phyloP scores from a whole-genome alignment of 2,113 vertebrate species.

The Percina caprodes region DNA sequence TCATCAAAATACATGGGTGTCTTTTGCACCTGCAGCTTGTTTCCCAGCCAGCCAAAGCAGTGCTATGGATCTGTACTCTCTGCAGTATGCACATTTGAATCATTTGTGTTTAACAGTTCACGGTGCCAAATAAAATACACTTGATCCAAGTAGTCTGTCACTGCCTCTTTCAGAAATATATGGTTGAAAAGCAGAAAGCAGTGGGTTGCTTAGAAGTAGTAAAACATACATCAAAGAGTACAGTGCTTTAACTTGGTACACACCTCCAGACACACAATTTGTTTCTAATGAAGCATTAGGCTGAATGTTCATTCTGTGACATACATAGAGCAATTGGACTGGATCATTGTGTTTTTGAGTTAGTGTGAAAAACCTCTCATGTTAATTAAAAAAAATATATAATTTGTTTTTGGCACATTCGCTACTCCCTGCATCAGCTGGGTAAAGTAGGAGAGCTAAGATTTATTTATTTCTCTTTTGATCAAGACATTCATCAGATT shows the following conservation, averaged over 20 bases:
- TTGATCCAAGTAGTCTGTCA: conserved; percentile 11
- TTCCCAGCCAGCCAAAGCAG: conserved; percentile 54
- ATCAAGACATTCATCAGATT: background rate
- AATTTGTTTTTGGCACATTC: conserved; percentile 9
- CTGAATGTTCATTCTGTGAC: conserved; percentile 8
- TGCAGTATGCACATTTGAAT: conserved; percentile 11
- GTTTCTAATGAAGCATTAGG: conserved; percentile 17
- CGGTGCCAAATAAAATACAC: conserved; percentile 9
- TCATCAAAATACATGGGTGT: conserved; percentile 65
- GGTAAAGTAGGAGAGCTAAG: background rate
- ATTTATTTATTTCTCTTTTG: background rate
- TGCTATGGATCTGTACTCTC: conserved; percentile 12
- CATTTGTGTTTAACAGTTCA: background rate
- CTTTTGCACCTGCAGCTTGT: conserved; percentile 74
- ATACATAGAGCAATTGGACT: background rate
- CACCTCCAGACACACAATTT: conserved; percentile 32
- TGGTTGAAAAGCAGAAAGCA: background rate
- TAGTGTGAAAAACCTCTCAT: conserved; percentile 13
- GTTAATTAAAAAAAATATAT: background rate
- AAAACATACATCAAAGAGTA: background rate
- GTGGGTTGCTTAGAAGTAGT: background rate
- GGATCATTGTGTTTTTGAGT: conserved; percentile 17
- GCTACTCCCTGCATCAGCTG: conserved; percentile 20
- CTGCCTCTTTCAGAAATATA: background rate
- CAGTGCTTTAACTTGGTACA: conserved; percentile 56